A percentile compares a stretch with the other conserved stretches of the same genome.
phyloP scores from a whole-genome alignment of 2,797 vertebrate species.

The Leptoclinus maculatus region DNA sequence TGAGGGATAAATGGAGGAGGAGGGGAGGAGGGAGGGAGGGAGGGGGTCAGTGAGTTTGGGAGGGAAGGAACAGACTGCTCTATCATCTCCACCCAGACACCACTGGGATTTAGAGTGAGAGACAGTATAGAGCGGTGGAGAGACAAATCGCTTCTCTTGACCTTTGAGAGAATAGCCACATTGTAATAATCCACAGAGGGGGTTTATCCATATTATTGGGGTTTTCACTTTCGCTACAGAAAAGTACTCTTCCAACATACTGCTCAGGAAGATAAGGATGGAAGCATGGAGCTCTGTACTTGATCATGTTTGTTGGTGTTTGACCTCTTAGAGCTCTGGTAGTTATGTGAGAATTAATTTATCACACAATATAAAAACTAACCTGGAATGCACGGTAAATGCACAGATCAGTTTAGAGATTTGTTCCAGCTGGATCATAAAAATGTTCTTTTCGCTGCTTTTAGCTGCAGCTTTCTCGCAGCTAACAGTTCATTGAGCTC shows the following conservation, averaged over 20 bases:
- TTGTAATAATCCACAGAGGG: conserved; percentile 68
- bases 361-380: conserved; percentile 40
- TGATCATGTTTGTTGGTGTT: conserved; percentile 18
- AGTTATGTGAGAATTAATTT: conserved; percentile 42
- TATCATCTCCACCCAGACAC: conserved; percentile 74
- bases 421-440: conserved; percentile 41
- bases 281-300: conserved; percentile 26
- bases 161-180: conserved; percentile 77
- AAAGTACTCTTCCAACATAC: conserved; percentile 37
- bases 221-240: conserved; percentile 44
- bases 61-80: conserved; percentile 51
- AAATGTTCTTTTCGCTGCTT: conserved; percentile 22
- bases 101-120: conserved; percentile 66
- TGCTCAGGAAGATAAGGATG: conserved; percentile 54
- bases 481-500: conserved; percentile 49
- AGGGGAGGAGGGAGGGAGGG: not conserved
- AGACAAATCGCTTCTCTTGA: conserved; percentile 77
- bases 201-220: conserved; percentile 51
- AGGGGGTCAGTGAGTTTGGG: conserved; percentile 35
- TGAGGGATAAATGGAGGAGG: conserved; percentile 5
- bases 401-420: conserved; percentile 52
- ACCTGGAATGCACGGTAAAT: conserved; percentile 13
- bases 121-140: conserved; percentile 49
- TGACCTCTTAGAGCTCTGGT: conserved; percentile 35
- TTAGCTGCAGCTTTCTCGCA: conserved; percentile 35